Evolutionary conservation across 2,113 vertebrate species (phyloP), one percentile per base, ranked within the genome.

Genomic region (Erythrolamprus reginae): DNA sequence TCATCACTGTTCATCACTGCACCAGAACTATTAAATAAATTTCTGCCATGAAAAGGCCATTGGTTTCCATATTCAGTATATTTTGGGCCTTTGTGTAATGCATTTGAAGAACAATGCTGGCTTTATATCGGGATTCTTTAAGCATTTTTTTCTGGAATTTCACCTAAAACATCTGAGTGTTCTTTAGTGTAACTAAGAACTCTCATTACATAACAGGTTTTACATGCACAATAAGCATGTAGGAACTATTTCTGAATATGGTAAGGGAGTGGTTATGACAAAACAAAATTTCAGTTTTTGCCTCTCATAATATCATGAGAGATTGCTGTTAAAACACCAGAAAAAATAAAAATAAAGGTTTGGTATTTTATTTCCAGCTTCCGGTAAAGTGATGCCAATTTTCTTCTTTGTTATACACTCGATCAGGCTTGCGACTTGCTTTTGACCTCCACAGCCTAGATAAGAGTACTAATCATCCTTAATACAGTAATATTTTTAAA

Each of bases 341-440:
- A 83, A 70, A 77, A 83, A 48, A 58, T 45, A 56, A 50, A 2
- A 65, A 48, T 82, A 23, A 33, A 91, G 70, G 13, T 50, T 84
- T 61, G 82, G 7, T 84, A 84, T 84, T 56, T 83, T 53, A 48
- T 88, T 91, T 83, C 42, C 48, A 51, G 48, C 48, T 33, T 52
- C 48, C 48, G 86, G 52, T 90, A 65, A 91, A 91, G 52, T 53
- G 77, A 47, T 83, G 47, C 45, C 45, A 88, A 47, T 88, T 88
- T 92, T 58, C 51, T 82, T 82, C 61, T 28, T 55, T 70, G 28
- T 38, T 89, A 17, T 15, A 82, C 5, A 45, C 23, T 23, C n/a
- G 17, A 58, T 83, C 42, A 82, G 28, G 17, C 45, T 89, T 85
- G n/a, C 42, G 45, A 52, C 48, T 58, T 82, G 38, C 24, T 89